These are phyloP conservation scores for Synanthedon myopaeformis DNA, from an alignment of 2,888 invertebrate species.

Conservation along the genomic window DNA sequence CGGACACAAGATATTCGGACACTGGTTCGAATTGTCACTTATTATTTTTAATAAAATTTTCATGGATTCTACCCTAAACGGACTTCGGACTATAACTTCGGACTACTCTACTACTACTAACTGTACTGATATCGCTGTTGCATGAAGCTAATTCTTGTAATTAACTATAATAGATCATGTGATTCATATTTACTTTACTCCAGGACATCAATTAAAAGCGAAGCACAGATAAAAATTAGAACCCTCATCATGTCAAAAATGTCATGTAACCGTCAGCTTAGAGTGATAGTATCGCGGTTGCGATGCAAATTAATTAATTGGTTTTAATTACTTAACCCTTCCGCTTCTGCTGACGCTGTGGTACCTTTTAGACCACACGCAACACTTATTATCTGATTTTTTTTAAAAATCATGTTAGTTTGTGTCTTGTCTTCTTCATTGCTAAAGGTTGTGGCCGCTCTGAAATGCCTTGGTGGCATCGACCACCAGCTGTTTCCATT, in stretches of 20 bases:
- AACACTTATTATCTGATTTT: background rate
- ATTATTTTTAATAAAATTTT: too few relatives aligned
- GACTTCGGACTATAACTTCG: too few relatives aligned
- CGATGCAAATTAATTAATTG: conserved; percentile 42
- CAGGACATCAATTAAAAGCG: background rate
- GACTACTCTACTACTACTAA: too few relatives aligned
- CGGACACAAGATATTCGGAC: too few relatives aligned
- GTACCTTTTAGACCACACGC: conserved; percentile 17
- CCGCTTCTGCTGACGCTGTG: conserved; percentile 3
- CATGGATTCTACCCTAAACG: too few relatives aligned
- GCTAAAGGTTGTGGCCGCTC: too few relatives aligned
- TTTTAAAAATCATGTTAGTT: too few relatives aligned
- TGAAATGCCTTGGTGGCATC: too few relatives aligned
- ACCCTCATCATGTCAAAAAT: conserved; percentile 40
- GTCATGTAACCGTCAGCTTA: conserved; percentile 47
- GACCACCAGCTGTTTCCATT: too few relatives aligned
- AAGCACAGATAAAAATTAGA: conserved; percentile 16
- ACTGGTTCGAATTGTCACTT: too few relatives aligned
- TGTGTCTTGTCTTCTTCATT: too few relatives aligned
- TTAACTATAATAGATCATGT: background rate
- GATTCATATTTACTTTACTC: background rate
- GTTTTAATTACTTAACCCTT: conserved; percentile 49
- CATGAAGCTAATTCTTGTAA: background rate
- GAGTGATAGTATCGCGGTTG: conserved; percentile 31
- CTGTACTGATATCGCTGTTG: background rate